These are phyloP conservation scores for human DNA, from an alignment of 2,113 vertebrate genomes.

Conservation along the genomic window GRCh38 chr22:28064001-28064500, in stretches of 20 bases:
- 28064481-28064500: neutral
- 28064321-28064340: constrained; percentile 56
- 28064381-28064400: constrained; percentile 7
- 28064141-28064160: neutral
- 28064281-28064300: constrained; percentile 43
- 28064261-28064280: constrained; percentile 50
- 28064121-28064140: neutral
- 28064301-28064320: neutral
- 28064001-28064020: neutral
- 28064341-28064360: neutral
- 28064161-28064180: neutral
- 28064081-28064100: neutral
- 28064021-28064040: neutral
- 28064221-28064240: constrained; percentile 8
- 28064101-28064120: neutral
- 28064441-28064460: neutral
- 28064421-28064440: neutral
- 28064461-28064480: neutral
- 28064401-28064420: neutral
- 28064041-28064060: neutral
- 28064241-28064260: neutral
- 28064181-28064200: neutral
- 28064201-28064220: neutral
- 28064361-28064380: neutral
- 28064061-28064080: neutral